Evolutionary conservation across 2,797 vertebrate genomes (phyloP), one percentile per base, ranked within the genome.

Genomic region (Acrossocheilus wenchowensis): DNA sequence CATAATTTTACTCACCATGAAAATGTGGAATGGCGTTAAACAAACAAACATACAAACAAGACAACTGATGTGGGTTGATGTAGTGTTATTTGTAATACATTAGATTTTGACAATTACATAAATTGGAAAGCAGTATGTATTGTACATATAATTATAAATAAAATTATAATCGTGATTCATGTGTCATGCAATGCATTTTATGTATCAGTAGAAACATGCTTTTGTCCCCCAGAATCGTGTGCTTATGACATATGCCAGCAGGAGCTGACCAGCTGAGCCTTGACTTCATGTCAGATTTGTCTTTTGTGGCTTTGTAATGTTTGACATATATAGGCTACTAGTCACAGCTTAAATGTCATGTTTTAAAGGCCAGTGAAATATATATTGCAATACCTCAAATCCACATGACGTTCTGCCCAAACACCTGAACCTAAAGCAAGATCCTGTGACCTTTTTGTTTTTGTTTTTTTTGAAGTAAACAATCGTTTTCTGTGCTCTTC

Each of bases 321-420:
- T 48, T 75, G n/a, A 74, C 19, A 75, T 45, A 5, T 21, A 72
- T 26, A 82, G 12, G 41, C 21, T 77, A 41, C 50, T 41, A 8
- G 34, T 75, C 57, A 83, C 19, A 77, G 21, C 21, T 66, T 50
- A 75, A n/a, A 50, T 83, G 4, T 23, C 57, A 50, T n/a, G 26
- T 62, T 30, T 17, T 75, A 50, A 83, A 23, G 19, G 41, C 54
- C 66, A 48, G 36, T 39, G 5, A 72, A 72, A 26, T 41, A 41
- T 57, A 30, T 60, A 54, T 39, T 19, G n/a, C 48, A 41, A 12
- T 41, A 39, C 80, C 19, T 72, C 21, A 54, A 54, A 57, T 71
- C 12, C 12, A 17, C 14, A 3, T 71, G 45, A 82, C 45, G 15
- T n/a, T 68, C 11, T n/a, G 64, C 34, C 17, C 45, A 39, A 48